Evolutionary conservation across 2,797 vertebrate species (phyloP).

Genomic region (Poeciliopsis presidionis): DNA sequence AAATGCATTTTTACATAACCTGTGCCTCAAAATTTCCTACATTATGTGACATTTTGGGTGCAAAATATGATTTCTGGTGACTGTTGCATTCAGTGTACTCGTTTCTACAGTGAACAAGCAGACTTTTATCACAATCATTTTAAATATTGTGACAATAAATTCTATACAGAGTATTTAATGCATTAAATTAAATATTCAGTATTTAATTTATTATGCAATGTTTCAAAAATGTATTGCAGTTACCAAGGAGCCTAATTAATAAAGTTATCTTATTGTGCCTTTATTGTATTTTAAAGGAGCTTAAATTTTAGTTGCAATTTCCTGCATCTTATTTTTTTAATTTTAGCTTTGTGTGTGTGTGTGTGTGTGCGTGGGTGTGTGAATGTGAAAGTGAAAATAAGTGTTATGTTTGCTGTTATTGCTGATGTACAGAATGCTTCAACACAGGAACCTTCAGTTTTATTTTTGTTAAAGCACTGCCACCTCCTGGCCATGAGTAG

Average conservation of each 20-base stretch:
- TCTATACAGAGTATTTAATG: not conserved
- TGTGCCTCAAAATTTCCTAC: not conserved
- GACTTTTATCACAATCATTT: not conserved
- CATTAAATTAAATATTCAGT: no score
- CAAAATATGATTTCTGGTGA: not conserved
- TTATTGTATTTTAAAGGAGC: not conserved
- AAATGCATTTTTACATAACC: not conserved
- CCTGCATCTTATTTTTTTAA: not conserved
- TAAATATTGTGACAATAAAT: not conserved
- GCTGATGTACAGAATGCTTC: not conserved
- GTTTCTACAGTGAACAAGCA: not conserved
- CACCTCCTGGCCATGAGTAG: conserved; percentile 51
- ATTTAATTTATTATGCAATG: not conserved
- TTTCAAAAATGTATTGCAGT: not conserved
- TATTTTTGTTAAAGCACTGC: conserved; percentile 46
- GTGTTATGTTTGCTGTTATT: not conserved
- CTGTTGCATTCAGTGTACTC: not conserved
- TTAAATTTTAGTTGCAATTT: not conserved
- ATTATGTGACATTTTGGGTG: no score
- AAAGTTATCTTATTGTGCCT: not conserved
- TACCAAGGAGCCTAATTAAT: not conserved
- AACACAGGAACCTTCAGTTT: not conserved
- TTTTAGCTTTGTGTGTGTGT: no score
- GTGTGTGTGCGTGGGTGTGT: not conserved
- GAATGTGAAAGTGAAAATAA: not conserved